Evolutionary conservation across 1,140 invertebrate species (phyloP), one percentile per base, ranked within the genome.

Genomic region (Hormaphis cornu): DNA sequence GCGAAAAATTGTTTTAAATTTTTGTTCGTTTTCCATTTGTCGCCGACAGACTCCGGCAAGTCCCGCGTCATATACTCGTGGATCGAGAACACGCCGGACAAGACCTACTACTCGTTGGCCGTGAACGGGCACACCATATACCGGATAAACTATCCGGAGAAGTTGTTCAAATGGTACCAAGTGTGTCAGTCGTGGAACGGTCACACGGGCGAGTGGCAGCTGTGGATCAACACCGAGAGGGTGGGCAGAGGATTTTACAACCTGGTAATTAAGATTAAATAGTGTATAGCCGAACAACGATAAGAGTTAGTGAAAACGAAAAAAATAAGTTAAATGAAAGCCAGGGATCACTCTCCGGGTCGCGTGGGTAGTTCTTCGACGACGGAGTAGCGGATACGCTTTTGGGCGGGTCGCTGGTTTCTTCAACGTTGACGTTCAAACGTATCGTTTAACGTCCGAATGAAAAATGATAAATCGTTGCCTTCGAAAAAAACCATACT

Each of bases 121-220:
- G 82, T 91, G 14, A 85, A 87, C 75, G 88, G 89, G 20, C 88
- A 91, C 74, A 90, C 87, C 71, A 83, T 90, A 76, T 91, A 86
- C 79, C 83, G 89, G 73, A 80, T 91, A 35, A 91, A 90, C 77
- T 91, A 91, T 78, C 89, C 89, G 16, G 75, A 90, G 56, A 83
- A 86, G 73, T 79, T 89, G 72, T 86, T 89, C 78, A 83, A 86
- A 76, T 91, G 89, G 89, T 90, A 90, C 78, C 89, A 91, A 77
- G 84, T 87, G 14, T 91, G 89, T 75, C 86, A 89, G 73, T 90
- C 88, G 63, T 91, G 89, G 89, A 91, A 90, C 76, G 88, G 88
- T 28, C 86, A 85, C 74, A 89, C 88, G 12, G 89, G 89, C 48
- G 89, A 91, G 78, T 91, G 89, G 89, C 89, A 90, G 79, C 84